A percentile compares a stretch with the other conserved stretches of the same genome.
Conservation (phyloP, 2,797 vertebrate genomes). For the Parauchenoglanis ngamensis region DNA sequence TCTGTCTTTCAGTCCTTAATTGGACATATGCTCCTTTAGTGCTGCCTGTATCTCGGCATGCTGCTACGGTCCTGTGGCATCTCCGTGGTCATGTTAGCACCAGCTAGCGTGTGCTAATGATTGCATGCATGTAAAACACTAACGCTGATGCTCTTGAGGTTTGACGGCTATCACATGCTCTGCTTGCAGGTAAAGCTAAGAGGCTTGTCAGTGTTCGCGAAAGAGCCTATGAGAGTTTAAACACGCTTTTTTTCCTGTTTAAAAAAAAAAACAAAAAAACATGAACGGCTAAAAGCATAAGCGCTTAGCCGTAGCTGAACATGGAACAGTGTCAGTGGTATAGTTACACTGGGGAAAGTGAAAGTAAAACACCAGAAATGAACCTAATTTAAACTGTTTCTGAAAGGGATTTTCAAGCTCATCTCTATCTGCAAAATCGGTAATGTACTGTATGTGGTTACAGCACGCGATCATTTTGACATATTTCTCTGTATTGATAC, state of each 20-base stretch:
- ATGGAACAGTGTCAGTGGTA: not conserved
- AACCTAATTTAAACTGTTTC: not conserved
- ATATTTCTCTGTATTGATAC: not conserved
- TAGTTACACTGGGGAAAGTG: not conserved
- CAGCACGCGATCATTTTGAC: not conserved
- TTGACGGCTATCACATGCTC: conserved; percentile 28
- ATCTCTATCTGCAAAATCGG: not conserved
- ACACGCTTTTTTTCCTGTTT: not conserved
- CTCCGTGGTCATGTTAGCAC: conserved; percentile 38
- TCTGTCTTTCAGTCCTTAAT: conserved; percentile 79
- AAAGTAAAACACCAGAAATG: not conserved
- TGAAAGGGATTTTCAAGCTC: not conserved
- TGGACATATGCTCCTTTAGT: conserved; percentile 81
- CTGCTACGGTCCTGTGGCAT: conserved; percentile 11
- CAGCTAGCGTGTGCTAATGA: conserved; percentile 23
- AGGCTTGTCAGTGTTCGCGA: conserved; percentile 44
- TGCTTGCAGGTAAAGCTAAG: conserved; percentile 42
- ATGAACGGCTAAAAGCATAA: not conserved
- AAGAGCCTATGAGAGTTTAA: not conserved
- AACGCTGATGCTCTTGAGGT: conserved; percentile 30
- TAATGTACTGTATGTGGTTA: not conserved
- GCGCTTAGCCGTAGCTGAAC: not conserved
- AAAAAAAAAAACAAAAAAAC: not conserved
- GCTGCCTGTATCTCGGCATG: conserved; percentile 63
- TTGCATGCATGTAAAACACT: not conserved